A percentile compares a stretch with the other conserved stretches of the same genome.
phyloP scores from a whole-genome alignment of 2,113 vertebrate species.

The Equus przewalskii region DNA sequence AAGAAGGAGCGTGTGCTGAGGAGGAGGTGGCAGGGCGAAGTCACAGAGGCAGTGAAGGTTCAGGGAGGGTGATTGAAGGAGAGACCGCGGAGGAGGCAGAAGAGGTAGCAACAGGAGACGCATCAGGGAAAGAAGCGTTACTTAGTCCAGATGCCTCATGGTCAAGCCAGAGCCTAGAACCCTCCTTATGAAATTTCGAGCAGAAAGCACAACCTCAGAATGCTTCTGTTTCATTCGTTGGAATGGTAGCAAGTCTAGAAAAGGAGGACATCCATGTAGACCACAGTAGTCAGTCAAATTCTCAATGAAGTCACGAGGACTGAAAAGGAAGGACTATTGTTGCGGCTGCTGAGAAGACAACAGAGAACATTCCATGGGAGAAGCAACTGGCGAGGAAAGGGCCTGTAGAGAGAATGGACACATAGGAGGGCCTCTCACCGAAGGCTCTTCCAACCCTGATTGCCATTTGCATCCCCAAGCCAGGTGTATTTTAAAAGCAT shows the following conservation, averaged over 20 bases:
- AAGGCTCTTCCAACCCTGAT: neutral
- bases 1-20: too few relatives aligned
- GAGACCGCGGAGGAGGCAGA: neutral
- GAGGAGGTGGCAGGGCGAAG: neutral
- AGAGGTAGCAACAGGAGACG: neutral
- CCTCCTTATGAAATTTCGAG: accelerated
- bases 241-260: neutral
- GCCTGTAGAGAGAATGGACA: neutral
- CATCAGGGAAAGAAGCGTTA: accelerated
- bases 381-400: neutral
- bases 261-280: accelerated
- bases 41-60: neutral
- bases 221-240: accelerated
- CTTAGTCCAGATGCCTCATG: accelerated
- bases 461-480: neutral
- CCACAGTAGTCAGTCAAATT: accelerated
- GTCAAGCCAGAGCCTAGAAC: neutral
- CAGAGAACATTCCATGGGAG: neutral
- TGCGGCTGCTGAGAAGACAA: neutral
- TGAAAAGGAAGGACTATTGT: neutral
- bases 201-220: accelerated
- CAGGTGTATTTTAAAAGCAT: neutral
- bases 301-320: neutral
- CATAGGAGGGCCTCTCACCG: neutral
- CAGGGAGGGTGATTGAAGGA: neutral